Conservation (phyloP, 1,140 invertebrate species). For the Asbolus verrucosus region DNA sequence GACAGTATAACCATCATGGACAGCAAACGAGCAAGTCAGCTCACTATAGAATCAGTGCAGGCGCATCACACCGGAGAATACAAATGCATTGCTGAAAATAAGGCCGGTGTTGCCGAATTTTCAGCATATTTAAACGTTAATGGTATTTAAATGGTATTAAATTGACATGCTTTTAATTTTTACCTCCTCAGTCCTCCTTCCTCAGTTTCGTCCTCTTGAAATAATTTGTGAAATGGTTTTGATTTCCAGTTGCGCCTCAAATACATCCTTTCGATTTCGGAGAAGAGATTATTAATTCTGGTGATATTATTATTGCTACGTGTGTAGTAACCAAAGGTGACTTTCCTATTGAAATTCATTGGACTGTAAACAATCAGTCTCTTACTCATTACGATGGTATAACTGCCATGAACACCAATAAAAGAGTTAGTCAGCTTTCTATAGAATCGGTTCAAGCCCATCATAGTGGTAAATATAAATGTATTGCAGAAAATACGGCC, state of each 20-base stretch:
- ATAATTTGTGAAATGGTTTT: too few relatives aligned
- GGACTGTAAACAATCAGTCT: constrained; percentile 72
- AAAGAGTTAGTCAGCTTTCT: constrained; percentile 70
- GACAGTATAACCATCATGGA: constrained; percentile 62
- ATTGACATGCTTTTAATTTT: neutral
- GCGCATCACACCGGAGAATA: constrained; percentile 69
- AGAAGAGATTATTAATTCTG: constrained; percentile 71
- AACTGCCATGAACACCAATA: constrained; percentile 65
- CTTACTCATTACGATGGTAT: constrained; percentile 57
- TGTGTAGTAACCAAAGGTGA: constrained; percentile 76
- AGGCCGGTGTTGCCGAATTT: constrained; percentile 66
- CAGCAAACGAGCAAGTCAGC: constrained; percentile 69
- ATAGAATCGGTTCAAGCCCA: constrained; percentile 71
- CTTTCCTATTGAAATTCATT: constrained; percentile 72
- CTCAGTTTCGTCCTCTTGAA: too few relatives aligned
- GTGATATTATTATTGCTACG: constrained; percentile 72
- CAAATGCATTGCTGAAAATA: constrained; percentile 71
- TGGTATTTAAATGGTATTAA: constrained; percentile 64
- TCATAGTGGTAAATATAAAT: constrained; percentile 76
- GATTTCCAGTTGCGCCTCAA: constrained; percentile 69
- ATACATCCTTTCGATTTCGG: constrained; percentile 74
- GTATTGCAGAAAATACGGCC: constrained; percentile 72
- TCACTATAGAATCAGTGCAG: constrained; percentile 71
- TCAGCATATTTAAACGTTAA: constrained; percentile 71
- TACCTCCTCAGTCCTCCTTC: neutral